Evolutionary conservation across 2,797 vertebrate genomes (phyloP).

Genomic region (Tokudaia tokunoshimensis): DNA sequence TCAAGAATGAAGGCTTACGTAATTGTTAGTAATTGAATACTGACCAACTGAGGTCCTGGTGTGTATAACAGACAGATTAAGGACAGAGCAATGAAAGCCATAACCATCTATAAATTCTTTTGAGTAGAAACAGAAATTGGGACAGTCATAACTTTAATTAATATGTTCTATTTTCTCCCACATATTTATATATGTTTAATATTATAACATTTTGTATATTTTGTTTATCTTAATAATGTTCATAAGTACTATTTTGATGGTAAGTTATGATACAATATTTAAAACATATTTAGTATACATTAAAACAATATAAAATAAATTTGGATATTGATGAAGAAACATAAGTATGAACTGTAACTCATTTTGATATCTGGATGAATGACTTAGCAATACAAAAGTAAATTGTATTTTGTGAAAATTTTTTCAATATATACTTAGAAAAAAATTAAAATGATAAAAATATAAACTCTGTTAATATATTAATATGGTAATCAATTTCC

Average conservation of each 20-base stretch:
- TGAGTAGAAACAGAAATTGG: not conserved
- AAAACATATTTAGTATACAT: not conserved
- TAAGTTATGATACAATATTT: not conserved
- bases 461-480: not conserved
- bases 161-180: not conserved
- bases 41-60: not conserved
- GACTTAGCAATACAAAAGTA: not conserved
- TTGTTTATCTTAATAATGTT: not conserved
- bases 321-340: not conserved
- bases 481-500: not conserved
- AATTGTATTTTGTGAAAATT: not conserved
- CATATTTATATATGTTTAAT: not conserved
- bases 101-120: not conserved
- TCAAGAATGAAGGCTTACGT: not conserved
- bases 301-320: not conserved
- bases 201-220: not conserved
- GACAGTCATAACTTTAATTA: not conserved
- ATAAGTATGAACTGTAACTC: not conserved
- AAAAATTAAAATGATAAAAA: not conserved
- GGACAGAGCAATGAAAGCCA: not conserved
- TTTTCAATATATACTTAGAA: not conserved
- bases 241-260: not conserved
- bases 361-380: not conserved
- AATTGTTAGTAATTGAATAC: not conserved
- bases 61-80: not conserved